These are phyloP conservation scores for Archivesica marissinica DNA, from an alignment of 1,140 invertebrate genomes.

Conservation along the genomic window DNA sequence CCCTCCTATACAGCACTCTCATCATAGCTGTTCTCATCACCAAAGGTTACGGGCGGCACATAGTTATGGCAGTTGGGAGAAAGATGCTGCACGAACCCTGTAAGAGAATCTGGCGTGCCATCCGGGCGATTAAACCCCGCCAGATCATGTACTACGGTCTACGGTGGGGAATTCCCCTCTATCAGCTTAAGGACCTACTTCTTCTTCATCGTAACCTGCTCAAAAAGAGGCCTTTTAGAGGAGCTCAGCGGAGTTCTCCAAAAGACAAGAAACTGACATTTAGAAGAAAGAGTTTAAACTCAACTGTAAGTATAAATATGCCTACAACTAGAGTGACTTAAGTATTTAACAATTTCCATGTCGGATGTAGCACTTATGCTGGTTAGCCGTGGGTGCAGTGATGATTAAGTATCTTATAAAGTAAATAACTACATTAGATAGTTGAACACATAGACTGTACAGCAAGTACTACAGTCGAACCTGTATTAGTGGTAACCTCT, in stretches of 20 bases:
- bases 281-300: conserved; percentile 43
- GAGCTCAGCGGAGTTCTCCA: background rate
- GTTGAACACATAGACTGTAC: too few species aligned
- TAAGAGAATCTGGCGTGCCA: conserved; percentile 36
- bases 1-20: conserved; percentile 53
- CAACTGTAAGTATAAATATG: conserved; percentile 48
- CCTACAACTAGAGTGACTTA: too few species aligned
- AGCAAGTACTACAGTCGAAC: too few species aligned
- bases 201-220: conserved; percentile 47
- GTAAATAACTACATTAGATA: too few species aligned
- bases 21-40: conserved; percentile 45
- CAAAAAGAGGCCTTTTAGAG: conserved; percentile 20
- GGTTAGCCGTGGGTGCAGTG: too few species aligned
- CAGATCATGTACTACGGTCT: conserved; percentile 56
- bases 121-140: conserved; percentile 49
- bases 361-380: too few species aligned
- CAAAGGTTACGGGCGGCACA: conserved; percentile 50
- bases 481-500: too few species aligned
- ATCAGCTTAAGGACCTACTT: conserved; percentile 46
- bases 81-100: conserved; percentile 45
- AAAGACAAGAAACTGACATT: conserved; percentile 33
- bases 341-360: too few species aligned
- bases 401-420: too few species aligned
- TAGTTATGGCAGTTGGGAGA: conserved; percentile 32
- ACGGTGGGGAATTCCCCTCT: conserved; percentile 47